Percentiles rank a stretch among this genome's conserved stretches.
phyloP scores from a whole-genome alignment of 2,888 invertebrate species.

The Metallyticus violacea region DNA sequence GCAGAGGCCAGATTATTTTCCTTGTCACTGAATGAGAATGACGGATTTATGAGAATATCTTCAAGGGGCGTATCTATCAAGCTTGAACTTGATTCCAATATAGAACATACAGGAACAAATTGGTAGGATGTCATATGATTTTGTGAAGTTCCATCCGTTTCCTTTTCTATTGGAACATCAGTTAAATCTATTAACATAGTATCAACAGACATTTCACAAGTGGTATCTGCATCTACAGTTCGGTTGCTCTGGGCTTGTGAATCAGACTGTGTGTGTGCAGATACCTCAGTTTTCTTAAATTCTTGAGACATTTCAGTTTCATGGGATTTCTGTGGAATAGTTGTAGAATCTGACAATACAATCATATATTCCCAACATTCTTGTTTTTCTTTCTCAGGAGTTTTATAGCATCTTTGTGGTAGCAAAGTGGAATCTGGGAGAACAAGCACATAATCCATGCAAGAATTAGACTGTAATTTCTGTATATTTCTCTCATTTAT shows the following conservation, averaged over 20 bases:
- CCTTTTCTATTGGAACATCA: not conserved
- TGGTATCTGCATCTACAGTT: not conserved
- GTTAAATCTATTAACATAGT: not conserved
- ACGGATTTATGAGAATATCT: too few relatives aligned
- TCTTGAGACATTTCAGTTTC: not conserved
- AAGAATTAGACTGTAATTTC: not conserved
- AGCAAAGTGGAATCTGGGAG: not conserved
- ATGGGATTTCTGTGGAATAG: not conserved
- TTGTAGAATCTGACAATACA: not conserved
- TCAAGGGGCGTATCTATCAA: not conserved
- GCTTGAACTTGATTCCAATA: not conserved
- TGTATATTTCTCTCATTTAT: not conserved
- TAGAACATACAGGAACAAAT: not conserved
- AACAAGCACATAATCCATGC: not conserved
- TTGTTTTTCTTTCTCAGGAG: not conserved
- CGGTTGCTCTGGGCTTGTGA: not conserved
- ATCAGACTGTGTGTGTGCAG: not conserved
- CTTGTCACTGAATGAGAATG: not conserved
- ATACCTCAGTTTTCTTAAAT: not conserved
- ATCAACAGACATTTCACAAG: not conserved
- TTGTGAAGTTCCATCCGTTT: not conserved
- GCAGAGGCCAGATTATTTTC: not conserved
- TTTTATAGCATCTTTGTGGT: not conserved
- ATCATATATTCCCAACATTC: conserved; percentile 1
- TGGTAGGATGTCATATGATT: not conserved